Conservation (phyloP, 2,113 vertebrate genomes). For the Budorcas taxicolor region DNA sequence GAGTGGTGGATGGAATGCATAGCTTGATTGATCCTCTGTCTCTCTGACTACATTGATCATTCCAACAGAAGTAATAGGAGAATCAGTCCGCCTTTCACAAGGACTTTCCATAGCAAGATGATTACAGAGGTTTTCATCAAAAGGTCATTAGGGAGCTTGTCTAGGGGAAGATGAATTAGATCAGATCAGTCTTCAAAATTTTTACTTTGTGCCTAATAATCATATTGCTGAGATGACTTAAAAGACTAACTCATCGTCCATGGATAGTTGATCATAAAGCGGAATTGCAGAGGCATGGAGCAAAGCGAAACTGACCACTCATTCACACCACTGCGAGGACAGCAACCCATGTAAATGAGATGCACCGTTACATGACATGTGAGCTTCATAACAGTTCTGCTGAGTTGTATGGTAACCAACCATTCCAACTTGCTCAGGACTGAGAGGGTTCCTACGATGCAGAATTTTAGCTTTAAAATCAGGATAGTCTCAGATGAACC, state of each 20-base stretch:
- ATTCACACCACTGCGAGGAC: not conserved
- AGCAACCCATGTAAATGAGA: not conserved
- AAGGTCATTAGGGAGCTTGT: not conserved
- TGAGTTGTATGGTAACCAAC: not conserved
- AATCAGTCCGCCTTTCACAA: not conserved
- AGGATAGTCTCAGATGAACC: not conserved
- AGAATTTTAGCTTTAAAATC: slow-evolving; percentile 27
- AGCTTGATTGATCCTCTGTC: not conserved
- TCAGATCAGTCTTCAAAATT: not conserved
- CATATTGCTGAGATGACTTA: not conserved
- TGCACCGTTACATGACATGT: too few relatives aligned
- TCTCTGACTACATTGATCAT: not conserved
- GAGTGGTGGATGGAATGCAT: not conserved
- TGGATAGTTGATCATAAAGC: not conserved
- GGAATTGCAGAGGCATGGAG: not conserved
- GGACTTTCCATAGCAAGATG: not conserved
- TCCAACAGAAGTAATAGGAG: not conserved
- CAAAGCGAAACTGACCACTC: not conserved
- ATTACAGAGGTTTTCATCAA: not conserved
- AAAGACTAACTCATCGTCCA: not conserved
- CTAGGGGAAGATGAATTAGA: not conserved
- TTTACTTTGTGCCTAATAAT: not conserved
- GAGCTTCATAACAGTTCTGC: not conserved
- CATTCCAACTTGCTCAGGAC: not conserved
- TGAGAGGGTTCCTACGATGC: not conserved